A percentile compares a stretch with the other conserved stretches of the same genome.
Evolutionary conservation across 1,140 invertebrate genomes (phyloP).

Genomic region (Venturia canescens): DNA sequence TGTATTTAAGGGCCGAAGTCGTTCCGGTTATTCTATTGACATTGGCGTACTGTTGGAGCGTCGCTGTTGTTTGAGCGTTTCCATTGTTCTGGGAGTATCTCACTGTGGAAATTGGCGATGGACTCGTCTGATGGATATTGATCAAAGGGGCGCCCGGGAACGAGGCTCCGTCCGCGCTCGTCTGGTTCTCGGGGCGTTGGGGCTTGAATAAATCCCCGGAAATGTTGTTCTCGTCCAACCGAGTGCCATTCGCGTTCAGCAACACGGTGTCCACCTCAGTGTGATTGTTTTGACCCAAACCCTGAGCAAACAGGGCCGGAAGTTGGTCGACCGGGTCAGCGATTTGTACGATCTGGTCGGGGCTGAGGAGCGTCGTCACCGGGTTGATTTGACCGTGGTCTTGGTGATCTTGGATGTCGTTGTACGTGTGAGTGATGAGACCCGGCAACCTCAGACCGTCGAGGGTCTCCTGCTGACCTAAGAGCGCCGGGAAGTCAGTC

Average conservation of each 20-base stretch:
- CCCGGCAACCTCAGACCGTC: constrained; percentile 67
- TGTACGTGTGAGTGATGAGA: constrained; percentile 66
- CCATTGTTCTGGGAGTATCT: background rate
- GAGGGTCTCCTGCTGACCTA: constrained; percentile 66
- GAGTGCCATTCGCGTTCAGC: constrained; percentile 80
- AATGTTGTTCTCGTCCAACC: constrained; percentile 77
- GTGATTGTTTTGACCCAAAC: constrained; percentile 73
- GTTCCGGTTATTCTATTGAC: constrained; percentile 13
- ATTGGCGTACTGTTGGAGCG: background rate
- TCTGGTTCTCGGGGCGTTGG: background rate
- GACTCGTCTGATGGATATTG: background rate
- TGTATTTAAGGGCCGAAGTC: constrained; percentile 31
- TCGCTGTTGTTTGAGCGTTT: background rate
- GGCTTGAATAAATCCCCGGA: constrained; percentile 79
- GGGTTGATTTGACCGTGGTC: constrained; percentile 67
- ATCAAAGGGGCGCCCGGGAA: background rate
- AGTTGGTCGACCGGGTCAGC: constrained; percentile 73
- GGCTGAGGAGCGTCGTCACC: constrained; percentile 76
- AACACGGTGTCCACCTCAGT: constrained; percentile 82
- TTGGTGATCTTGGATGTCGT: constrained; percentile 69
- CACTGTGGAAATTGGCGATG: background rate
- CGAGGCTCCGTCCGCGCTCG: background rate
- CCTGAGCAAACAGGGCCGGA: constrained; percentile 69
- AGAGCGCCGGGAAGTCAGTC: constrained; percentile 61
- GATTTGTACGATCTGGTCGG: constrained; percentile 73